Conservation (phyloP, 1,140 invertebrate genomes). For the Diorhabda carinulata region DNA sequence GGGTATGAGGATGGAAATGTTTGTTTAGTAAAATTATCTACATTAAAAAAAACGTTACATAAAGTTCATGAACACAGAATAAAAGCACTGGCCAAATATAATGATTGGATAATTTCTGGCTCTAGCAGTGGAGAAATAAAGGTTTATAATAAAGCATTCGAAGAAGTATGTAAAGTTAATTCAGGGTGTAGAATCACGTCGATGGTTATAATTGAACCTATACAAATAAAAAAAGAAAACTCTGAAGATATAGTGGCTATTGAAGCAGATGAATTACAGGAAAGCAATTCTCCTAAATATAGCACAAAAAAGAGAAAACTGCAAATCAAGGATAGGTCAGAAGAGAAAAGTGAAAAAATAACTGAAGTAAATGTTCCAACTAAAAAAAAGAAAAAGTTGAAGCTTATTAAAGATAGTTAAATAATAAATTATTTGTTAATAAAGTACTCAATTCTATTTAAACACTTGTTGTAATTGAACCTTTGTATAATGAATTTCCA, state of each 20-base stretch:
- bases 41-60: constrained; percentile 50
- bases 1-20: constrained; percentile 71
- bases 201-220: constrained; percentile 48
- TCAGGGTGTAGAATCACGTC: constrained; percentile 61
- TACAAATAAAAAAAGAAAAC: constrained; percentile 30
- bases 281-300: background rate
- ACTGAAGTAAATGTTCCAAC: background rate
- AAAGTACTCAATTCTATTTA: no score
- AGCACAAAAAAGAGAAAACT: background rate
- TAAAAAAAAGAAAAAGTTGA: constrained; percentile 1
- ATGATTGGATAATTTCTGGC: constrained; percentile 51
- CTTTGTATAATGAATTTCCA: no score
- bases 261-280: constrained; percentile 16
- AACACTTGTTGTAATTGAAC: no score
- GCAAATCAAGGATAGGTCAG: background rate
- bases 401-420: background rate
- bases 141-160: constrained; percentile 62
- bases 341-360: background rate
- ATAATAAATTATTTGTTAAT: background rate
- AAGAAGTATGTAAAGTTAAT: constrained; percentile 51
- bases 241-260: constrained; percentile 23
- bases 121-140: constrained; percentile 77
- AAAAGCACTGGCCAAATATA: constrained; percentile 58
- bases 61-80: constrained; percentile 64
- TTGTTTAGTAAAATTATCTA: constrained; percentile 36